Evolutionary conservation across 1,140 invertebrate species (phyloP).

Genomic region (Dufourea novaeangliae): DNA sequence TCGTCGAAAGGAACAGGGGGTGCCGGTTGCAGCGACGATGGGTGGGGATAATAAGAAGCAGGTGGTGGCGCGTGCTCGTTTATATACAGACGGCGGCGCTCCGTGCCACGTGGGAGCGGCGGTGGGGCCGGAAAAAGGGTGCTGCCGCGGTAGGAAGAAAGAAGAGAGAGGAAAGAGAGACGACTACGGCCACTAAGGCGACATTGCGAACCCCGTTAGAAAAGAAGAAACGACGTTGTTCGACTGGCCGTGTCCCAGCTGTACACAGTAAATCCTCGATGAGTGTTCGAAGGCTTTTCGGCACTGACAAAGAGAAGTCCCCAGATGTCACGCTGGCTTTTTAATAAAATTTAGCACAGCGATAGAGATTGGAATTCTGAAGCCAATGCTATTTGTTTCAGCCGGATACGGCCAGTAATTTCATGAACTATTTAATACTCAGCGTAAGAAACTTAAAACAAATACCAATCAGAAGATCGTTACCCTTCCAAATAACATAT

Average conservation of each 20-base stretch:
- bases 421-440: no score
- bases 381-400: no score
- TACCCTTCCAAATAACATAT: no score
- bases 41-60: conserved; percentile 70
- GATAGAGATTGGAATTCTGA: no score
- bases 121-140: conserved; percentile 43
- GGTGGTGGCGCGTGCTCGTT: conserved; percentile 70
- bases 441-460: no score
- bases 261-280: no score
- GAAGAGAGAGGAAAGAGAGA: neutral
- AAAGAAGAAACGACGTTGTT: conserved; percentile 45
- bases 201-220: conserved; percentile 22
- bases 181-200: conserved; percentile 25
- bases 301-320: no score
- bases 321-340: no score
- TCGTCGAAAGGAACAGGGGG: conserved; percentile 42
- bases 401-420: no score
- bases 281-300: no score
- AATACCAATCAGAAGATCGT: no score
- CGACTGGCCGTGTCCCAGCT: conserved; percentile 35
- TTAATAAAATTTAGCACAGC: no score
- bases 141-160: neutral
- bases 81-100: conserved; percentile 59
- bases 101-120: conserved; percentile 62
- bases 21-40: conserved; percentile 38